A percentile compares a stretch with the other conserved stretches of the same genome.
These are phyloP conservation scores for Griposia aprilina DNA, from an alignment of 2,888 invertebrate species.

Conservation along the genomic window DNA sequence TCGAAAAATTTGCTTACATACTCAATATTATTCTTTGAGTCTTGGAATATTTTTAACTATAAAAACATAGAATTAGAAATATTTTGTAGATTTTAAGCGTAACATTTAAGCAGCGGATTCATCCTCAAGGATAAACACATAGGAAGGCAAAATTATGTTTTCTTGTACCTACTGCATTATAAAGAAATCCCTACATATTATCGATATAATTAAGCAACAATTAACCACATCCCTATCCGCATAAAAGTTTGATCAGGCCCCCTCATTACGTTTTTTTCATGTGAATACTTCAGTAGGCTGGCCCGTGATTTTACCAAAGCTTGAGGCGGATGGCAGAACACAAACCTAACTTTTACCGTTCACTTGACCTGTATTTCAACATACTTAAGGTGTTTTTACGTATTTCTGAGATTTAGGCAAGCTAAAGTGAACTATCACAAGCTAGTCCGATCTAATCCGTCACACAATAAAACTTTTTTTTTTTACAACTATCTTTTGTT, in stretches of 20 bases:
- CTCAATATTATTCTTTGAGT: not conserved
- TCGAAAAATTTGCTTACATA: not conserved
- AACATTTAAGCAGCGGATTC: not conserved
- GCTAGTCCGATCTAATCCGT: not conserved
- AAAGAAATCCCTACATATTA: conserved; percentile 16
- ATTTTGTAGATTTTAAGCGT: not conserved
- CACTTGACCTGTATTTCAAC: conserved; percentile 17
- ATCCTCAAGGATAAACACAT: too few species aligned
- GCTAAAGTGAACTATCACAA: not conserved
- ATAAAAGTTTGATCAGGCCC: conserved; percentile 82
- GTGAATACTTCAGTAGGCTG: conserved; percentile 82
- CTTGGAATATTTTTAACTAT: not conserved
- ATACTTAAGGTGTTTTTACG: not conserved
- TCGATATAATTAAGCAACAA: conserved; percentile 48
- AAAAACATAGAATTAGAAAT: not conserved
- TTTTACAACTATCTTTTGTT: not conserved
- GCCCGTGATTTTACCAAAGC: conserved; percentile 80
- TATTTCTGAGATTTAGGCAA: not conserved
- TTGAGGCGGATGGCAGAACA: conserved; percentile 47
- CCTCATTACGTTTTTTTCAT: conserved; percentile 86
- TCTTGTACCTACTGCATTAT: not conserved
- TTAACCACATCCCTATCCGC: conserved; percentile 66
- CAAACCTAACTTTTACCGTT: conserved; percentile 11
- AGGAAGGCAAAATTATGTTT: not conserved
- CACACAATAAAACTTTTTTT: not conserved